phyloP scores from a whole-genome alignment of 2,113 vertebrate species.

The Neogobius melanostomus region DNA sequence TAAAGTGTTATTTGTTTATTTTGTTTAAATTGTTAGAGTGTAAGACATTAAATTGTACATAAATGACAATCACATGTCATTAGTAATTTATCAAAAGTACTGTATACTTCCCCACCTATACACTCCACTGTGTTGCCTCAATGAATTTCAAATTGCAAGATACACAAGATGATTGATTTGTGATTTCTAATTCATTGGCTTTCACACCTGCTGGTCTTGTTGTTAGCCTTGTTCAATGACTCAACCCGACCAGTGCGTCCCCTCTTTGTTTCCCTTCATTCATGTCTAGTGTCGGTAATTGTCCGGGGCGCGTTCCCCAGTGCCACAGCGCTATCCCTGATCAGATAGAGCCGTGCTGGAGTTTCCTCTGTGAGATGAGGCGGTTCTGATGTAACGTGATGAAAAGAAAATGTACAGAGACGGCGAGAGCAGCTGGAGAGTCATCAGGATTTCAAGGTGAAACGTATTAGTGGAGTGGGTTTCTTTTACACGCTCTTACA shows the following conservation, averaged over 20 bases:
- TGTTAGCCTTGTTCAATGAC: slow-evolving; percentile 55
- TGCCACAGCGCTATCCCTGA: slow-evolving; percentile 32
- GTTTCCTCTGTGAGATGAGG: slow-evolving; percentile 32
- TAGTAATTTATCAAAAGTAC: no score
- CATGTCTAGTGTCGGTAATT: slow-evolving; percentile 40
- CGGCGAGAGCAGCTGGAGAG: slow-evolving; percentile 6
- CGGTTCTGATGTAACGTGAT: slow-evolving; percentile 54
- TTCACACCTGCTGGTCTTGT: slow-evolving; percentile 34
- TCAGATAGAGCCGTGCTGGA: slow-evolving; percentile 47
- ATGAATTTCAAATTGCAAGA: slow-evolving; percentile 25
- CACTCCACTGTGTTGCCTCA: no score
- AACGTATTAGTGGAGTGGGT: slow-evolving; percentile 47
- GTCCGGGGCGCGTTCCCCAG: slow-evolving; percentile 34
- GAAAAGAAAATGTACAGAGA: slow-evolving; percentile 26
- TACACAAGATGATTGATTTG: slow-evolving; percentile 26
- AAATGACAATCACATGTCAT: no score
- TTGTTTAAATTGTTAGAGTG: no score
- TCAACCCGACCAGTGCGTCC: slow-evolving; percentile 44
- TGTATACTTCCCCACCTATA: no score
- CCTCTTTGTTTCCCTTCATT: slow-evolving; percentile 50
- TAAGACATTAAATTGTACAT: no score
- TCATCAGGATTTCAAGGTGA: slow-evolving; percentile 55
- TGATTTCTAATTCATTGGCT: slow-evolving; percentile 41
- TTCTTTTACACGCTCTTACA: slow-evolving; percentile 14
- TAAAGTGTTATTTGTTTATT: no score